A percentile compares a stretch with the other conserved stretches of the same genome.
Conservation (phyloP, 2,888 invertebrate genomes). For the Scaptomyza flava region DNA sequence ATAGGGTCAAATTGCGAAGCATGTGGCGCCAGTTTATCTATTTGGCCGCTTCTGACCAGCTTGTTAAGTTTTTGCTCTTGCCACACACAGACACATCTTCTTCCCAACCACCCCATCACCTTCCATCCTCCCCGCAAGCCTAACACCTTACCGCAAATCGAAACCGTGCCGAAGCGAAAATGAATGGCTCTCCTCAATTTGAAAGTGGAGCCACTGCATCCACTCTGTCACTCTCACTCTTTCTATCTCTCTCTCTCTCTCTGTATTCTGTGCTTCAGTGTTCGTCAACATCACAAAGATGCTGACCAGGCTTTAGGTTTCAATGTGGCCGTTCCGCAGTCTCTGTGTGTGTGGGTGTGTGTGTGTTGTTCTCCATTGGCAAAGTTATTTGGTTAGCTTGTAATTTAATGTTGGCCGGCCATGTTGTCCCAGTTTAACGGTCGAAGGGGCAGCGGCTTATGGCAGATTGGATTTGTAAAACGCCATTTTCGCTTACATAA, state of each 20-base stretch:
- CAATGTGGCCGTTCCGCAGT: neutral
- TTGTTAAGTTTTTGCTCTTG: conserved; percentile 57
- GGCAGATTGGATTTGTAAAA: conserved; percentile 72
- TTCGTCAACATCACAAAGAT: conserved; percentile 1
- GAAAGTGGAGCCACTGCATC: conserved; percentile 9
- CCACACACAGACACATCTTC: neutral
- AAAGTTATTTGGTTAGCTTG: conserved; percentile 58
- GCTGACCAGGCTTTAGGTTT: neutral
- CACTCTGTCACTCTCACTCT: neutral
- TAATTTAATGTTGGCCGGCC: conserved; percentile 66
- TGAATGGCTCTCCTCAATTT: conserved; percentile 30
- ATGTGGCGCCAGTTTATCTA: conserved; percentile 67
- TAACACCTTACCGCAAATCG: conserved; percentile 36
- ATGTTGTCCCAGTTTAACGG: conserved; percentile 33
- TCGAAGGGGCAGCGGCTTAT: conserved; percentile 7
- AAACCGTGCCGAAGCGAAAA: conserved; percentile 32
- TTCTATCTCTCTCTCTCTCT: neutral
- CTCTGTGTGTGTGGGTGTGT: neutral
- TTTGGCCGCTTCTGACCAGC: conserved; percentile 60
- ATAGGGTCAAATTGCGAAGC: conserved; percentile 69
- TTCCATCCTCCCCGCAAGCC: neutral
- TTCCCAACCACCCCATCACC: neutral
- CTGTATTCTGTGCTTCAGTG: neutral
- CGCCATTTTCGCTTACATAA: conserved; percentile 68
- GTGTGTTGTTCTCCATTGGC: conserved; percentile 22